phyloP scores from a whole-genome alignment of 2,888 invertebrate genomes.

The Heliconius ethilla region DNA sequence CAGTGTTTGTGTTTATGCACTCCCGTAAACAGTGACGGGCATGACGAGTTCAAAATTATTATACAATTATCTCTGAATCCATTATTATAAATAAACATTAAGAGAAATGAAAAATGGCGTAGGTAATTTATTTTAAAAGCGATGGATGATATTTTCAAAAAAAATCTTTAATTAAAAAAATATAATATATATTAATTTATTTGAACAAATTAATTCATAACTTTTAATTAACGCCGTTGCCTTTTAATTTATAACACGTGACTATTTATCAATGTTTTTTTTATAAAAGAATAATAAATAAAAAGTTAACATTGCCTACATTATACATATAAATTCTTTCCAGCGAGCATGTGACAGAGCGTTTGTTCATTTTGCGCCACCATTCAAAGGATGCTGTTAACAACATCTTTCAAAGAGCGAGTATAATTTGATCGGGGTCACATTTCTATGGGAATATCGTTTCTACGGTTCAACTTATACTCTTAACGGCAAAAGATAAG shows the following conservation, averaged over 20 bases:
- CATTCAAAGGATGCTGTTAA: conserved; percentile 80
- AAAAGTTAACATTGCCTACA: conserved; percentile 66
- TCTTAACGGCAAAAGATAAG: conserved; percentile 20
- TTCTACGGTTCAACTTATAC: conserved; percentile 43
- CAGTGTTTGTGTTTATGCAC: conserved; percentile 77
- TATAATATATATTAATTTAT: neutral
- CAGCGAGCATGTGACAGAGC: conserved; percentile 72
- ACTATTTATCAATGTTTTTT: conserved; percentile 66
- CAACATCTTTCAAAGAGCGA: conserved; percentile 79
- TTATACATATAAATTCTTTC: conserved; percentile 64
- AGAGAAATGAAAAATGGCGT: neutral
- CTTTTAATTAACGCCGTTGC: neutral
- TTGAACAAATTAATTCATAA: neutral
- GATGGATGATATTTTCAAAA: neutral
- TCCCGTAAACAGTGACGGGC: conserved; percentile 71
- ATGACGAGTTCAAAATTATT: conserved; percentile 60
- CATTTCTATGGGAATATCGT: conserved; percentile 75
- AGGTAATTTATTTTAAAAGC: neutral
- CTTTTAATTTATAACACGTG: conserved; percentile 53
- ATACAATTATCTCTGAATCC: neutral
- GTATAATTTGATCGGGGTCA: conserved; percentile 80
- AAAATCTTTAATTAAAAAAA: neutral
- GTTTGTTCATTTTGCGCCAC: conserved; percentile 78
- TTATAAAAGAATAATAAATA: conserved; percentile 69
- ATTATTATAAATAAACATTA: neutral